Base-by-base conservation (phyloP, 2,113 vertebrate genomes). In the Gallinago media region DNA sequence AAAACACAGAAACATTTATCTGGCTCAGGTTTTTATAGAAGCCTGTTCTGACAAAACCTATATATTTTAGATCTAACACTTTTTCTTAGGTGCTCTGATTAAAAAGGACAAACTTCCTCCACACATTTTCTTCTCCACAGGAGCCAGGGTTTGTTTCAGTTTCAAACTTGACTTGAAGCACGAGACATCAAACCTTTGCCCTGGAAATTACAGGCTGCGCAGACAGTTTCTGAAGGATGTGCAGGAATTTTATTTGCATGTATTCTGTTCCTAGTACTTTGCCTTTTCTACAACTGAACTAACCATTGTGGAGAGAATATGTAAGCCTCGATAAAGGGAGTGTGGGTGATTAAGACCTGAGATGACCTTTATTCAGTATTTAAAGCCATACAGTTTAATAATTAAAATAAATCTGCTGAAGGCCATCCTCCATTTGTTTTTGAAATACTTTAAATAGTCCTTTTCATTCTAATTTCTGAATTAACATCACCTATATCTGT, bases 51-150 rank as follows among this genome's bases (percentile, higher is more conserved):
- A 85, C 52, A 95, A 96, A 94, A 80, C 23, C 59, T 77, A 66
- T 75, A 12, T 66, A 71, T 89, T 96, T 94, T 55, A 92, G 72
- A 79, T 84, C 68, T 93, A 84, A 93, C 59, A 80, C 79, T 58
- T 92, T 79, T 76, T 89, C 85, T 63, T 66, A 90, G 88, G 70
- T 83, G 58, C 34, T 96, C 34, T 96, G 88, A 95, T 91, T 95
- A 94, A 91, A 96, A 96, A 96, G 67, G 70, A 88, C 86, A 89
- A 92, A 95, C 78, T 88, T 96, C 58, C 81, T 81, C 14, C 1
- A 88, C 36, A 87, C 47, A 95, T 96, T 96, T 97, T 95, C 92
- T 94, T 96, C 81, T 85, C 89, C 85, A 54, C 85, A 66, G 88
- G 96, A 96, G 77, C 20, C 85, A 58, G 63, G 65, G 65, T 89